Evolutionary conservation across 2,888 invertebrate genomes (phyloP).

Genomic region (Phengaris arion): DNA sequence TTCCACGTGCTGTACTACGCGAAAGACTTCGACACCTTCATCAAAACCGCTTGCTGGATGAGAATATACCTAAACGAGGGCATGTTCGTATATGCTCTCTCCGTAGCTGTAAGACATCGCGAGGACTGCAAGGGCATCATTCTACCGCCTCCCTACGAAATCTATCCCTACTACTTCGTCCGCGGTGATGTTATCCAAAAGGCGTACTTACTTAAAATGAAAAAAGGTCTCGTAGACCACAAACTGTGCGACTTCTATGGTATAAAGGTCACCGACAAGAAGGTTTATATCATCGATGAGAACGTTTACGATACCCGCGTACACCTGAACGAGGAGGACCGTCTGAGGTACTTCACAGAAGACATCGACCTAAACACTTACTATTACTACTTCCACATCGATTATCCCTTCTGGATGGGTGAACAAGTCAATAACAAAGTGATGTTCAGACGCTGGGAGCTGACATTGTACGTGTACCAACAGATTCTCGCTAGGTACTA

Average conservation of each 20-base stretch:
- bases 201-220: constrained; percentile 75
- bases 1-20: constrained; percentile 78
- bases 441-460: constrained; percentile 70
- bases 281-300: constrained; percentile 81
- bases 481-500: constrained; percentile 82
- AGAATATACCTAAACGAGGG: constrained; percentile 77
- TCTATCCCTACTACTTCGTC: constrained; percentile 83
- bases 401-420: constrained; percentile 82
- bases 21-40: constrained; percentile 74
- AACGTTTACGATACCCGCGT: constrained; percentile 82
- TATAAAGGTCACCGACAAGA: constrained; percentile 70
- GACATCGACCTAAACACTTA: constrained; percentile 82
- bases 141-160: constrained; percentile 79
- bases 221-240: constrained; percentile 62
- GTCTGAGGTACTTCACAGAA: constrained; percentile 82
- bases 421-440: constrained; percentile 61
- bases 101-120: constrained; percentile 74
- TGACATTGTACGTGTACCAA: constrained; percentile 81
- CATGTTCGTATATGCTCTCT: constrained; percentile 78
- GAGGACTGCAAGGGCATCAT: constrained; percentile 72
- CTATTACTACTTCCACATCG: constrained; percentile 81
- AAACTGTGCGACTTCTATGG: constrained; percentile 77
- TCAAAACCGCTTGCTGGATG: constrained; percentile 75
- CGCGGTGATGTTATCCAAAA: constrained; percentile 82
- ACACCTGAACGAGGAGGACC: constrained; percentile 76